A percentile compares a stretch with the other conserved stretches of the same genome.
These are phyloP conservation scores for Hypothenemus hampei DNA, from an alignment of 1,140 invertebrate species.

Conservation along the genomic window DNA sequence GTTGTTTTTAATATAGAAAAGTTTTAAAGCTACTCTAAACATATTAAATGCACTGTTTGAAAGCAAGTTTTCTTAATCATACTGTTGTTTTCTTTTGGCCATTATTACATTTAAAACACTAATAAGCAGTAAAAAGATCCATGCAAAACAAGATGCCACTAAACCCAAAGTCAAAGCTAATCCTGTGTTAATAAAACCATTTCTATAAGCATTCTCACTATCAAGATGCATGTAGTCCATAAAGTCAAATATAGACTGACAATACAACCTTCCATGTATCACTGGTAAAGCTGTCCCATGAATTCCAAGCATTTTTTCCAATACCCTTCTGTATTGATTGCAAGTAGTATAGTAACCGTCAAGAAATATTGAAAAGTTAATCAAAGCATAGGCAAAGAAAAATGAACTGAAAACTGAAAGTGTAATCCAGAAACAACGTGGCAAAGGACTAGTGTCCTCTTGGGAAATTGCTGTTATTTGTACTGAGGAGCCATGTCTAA, in stretches of 20 bases:
- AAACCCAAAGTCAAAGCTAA: conserved; percentile 49
- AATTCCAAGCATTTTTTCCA: conserved; percentile 46
- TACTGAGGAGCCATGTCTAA: conserved; percentile 43
- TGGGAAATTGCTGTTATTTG: conserved; percentile 45
- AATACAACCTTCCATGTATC: conserved; percentile 51
- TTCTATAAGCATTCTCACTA: conserved; percentile 44
- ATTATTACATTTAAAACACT: conserved; percentile 46
- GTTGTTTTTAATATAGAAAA: too few species aligned
- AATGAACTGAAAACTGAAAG: conserved; percentile 44
- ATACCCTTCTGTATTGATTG: conserved; percentile 47
- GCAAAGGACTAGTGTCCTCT: conserved; percentile 41
- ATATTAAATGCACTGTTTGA: too few species aligned
- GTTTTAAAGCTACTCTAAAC: too few species aligned
- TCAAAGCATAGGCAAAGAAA: conserved; percentile 47
- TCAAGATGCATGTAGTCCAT: conserved; percentile 58
- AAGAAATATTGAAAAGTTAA: conserved; percentile 48
- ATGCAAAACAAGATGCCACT: conserved; percentile 46
- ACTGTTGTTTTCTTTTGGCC: conserved; percentile 35
- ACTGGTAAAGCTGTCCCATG: conserved; percentile 46
- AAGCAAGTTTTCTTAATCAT: too few species aligned
- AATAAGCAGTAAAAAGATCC: conserved; percentile 43
- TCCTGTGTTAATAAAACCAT: conserved; percentile 50
- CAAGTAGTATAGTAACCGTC: conserved; percentile 54
- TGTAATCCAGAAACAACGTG: conserved; percentile 49
- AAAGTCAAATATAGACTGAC: conserved; percentile 54